Conservation (phyloP, 2,113 vertebrate species). For the Agapornis roseicollis region DNA sequence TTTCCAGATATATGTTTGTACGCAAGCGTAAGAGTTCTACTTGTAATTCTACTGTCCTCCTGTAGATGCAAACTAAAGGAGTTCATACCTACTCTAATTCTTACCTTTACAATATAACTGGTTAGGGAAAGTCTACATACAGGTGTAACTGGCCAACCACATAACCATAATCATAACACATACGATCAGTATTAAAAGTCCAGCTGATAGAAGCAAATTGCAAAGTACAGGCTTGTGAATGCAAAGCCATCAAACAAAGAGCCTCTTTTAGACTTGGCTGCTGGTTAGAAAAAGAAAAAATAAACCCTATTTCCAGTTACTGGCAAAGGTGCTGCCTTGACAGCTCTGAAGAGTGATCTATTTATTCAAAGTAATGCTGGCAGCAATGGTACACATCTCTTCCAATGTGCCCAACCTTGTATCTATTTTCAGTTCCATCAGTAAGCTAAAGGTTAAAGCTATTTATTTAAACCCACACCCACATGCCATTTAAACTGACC, state of each 20-base stretch:
- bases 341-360: conserved; percentile 27
- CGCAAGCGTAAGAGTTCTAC: not conserved
- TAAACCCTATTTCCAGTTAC: not conserved
- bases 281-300: not conserved
- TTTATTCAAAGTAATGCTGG: conserved; percentile 59
- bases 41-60: not conserved
- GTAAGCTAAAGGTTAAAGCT: conserved; percentile 66
- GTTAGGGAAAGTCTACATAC: not conserved
- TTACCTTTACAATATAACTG: not conserved
- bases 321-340: conserved; percentile 20
- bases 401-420: conserved; percentile 1
- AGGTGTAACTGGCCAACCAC: not conserved
- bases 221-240: not conserved
- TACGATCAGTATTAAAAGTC: not conserved
- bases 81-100: not conserved
- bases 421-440: conserved; percentile 58
- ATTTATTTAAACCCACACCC: conserved; percentile 66
- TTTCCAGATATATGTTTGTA: not conserved
- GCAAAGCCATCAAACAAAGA: not conserved
- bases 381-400: conserved; percentile 38
- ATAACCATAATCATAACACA: not conserved
- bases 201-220: not conserved
- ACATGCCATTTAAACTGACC: conserved; percentile 63
- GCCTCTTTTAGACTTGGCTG: not conserved
- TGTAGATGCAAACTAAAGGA: not conserved